These are phyloP conservation scores for Melikaiella ostensackeni DNA, from an alignment of 2,888 invertebrate species.

Conservation along the genomic window DNA sequence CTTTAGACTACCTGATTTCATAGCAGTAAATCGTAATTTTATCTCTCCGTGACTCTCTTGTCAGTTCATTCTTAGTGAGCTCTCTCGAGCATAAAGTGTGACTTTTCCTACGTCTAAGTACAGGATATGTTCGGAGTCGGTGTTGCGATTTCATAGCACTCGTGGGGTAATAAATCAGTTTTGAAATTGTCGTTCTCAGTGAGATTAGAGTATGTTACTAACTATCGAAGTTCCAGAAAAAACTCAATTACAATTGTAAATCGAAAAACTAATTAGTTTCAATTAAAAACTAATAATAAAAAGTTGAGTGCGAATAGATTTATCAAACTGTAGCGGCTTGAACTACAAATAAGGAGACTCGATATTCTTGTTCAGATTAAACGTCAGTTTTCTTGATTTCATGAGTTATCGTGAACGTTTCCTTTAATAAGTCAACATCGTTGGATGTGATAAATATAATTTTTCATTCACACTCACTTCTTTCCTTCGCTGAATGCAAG, in stretches of 20 bases:
- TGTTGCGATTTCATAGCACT: background rate
- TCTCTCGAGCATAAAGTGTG: conserved; percentile 35
- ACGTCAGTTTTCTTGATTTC: background rate
- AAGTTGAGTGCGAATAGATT: background rate
- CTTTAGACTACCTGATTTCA: conserved; percentile 25
- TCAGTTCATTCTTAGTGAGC: conserved; percentile 4
- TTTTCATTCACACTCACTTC: background rate
- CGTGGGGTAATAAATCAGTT: conserved; percentile 1
- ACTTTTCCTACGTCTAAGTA: conserved; percentile 15
- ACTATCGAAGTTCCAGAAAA: background rate
- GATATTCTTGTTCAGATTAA: background rate
- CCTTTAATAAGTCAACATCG: background rate
- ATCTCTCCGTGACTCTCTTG: conserved; percentile 17
- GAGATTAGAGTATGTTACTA: background rate
- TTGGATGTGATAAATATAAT: background rate
- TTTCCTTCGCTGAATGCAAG: conserved; percentile 6
- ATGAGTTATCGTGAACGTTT: background rate
- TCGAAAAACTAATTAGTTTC: background rate
- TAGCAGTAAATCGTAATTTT: conserved; percentile 34
- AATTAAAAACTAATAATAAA: background rate
- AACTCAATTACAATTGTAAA: background rate
- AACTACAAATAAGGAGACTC: background rate
- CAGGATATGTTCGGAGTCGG: background rate
- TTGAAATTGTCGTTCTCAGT: background rate
- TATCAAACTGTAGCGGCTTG: background rate